phyloP scores from a whole-genome alignment of 2,113 vertebrate species.

The Anguilla rostrata region DNA sequence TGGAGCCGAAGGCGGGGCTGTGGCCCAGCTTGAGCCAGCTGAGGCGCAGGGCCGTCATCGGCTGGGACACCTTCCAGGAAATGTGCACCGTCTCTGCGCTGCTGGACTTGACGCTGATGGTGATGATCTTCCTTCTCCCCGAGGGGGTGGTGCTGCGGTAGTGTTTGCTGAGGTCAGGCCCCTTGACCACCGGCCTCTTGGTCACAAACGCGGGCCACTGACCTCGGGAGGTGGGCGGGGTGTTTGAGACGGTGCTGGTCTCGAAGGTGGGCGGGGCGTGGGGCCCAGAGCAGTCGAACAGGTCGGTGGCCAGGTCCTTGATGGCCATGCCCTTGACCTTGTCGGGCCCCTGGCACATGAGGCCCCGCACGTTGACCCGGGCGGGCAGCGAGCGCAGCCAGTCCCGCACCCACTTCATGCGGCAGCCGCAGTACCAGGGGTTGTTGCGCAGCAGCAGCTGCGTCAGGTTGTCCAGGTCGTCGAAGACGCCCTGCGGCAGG shows the following conservation, averaged over 20 bases:
- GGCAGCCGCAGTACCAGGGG: constrained; percentile 96
- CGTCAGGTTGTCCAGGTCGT: constrained; percentile 97
- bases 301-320: constrained; percentile 88
- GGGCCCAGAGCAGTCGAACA: constrained; percentile 87
- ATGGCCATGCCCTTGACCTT: constrained; percentile 98
- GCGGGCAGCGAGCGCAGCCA: constrained; percentile 89
- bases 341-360: constrained; percentile 98
- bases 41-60: constrained; percentile 92
- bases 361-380: constrained; percentile 93
- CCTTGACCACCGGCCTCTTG: constrained; percentile 83
- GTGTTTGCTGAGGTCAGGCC: constrained; percentile 78
- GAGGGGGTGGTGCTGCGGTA: constrained; percentile 85
- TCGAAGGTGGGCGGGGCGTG: constrained; percentile 73
- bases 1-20: constrained; percentile 93
- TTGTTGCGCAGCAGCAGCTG: constrained; percentile 96
- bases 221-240: constrained; percentile 76
- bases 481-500: constrained; percentile 93
- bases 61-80: constrained; percentile 93
- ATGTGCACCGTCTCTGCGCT: constrained; percentile 91
- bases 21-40: constrained; percentile 98
- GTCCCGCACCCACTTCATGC: constrained; percentile 97
- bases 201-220: constrained; percentile 88
- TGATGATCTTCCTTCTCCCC: constrained; percentile 84
- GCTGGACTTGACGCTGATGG: constrained; percentile 91
- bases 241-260: constrained; percentile 84